A percentile compares a stretch with the other conserved stretches of the same genome.
These are phyloP conservation scores for Cryptotis parvus DNA, from an alignment of 2,113 vertebrate species.

Conservation along the genomic window DNA sequence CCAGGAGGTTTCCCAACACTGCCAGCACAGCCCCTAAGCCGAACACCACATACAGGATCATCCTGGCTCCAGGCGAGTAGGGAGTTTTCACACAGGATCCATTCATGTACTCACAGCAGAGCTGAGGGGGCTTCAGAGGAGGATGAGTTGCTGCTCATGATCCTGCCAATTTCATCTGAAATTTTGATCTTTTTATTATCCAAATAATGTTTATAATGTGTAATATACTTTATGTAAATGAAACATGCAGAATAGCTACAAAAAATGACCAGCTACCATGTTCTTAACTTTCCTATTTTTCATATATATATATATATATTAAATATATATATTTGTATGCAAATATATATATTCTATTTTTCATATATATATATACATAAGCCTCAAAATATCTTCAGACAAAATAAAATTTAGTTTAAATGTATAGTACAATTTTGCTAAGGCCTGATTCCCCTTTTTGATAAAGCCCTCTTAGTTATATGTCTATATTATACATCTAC, in stretches of 20 bases:
- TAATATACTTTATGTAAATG: too few species aligned
- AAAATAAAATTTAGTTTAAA: not conserved
- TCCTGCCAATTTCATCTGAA: too few species aligned
- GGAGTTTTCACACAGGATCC: slow-evolving; percentile 34
- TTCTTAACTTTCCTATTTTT: not conserved
- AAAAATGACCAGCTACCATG: not conserved
- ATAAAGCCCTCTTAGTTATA: not conserved
- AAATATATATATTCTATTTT: too few species aligned
- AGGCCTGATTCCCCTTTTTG: not conserved
- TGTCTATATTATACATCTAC: not conserved
- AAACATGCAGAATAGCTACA: not conserved
- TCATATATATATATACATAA: not conserved
- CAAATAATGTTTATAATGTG: too few species aligned
- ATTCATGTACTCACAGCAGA: slow-evolving; percentile 62
- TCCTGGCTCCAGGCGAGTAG: not conserved
- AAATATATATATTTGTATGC: too few species aligned
- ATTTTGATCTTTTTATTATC: not conserved
- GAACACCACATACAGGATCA: slow-evolving; percentile 23
- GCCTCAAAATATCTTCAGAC: not conserved
- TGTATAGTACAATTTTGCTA: not conserved
- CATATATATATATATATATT: too few species aligned
- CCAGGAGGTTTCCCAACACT: not conserved
- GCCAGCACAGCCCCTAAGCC: not conserved
- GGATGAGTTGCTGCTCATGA: not conserved
- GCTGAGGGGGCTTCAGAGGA: rapidly evolving